A percentile compares a stretch with the other conserved stretches of the same genome.
phyloP scores from a whole-genome alignment of 2,888 invertebrate species.

The Tridacna crocea region DNA sequence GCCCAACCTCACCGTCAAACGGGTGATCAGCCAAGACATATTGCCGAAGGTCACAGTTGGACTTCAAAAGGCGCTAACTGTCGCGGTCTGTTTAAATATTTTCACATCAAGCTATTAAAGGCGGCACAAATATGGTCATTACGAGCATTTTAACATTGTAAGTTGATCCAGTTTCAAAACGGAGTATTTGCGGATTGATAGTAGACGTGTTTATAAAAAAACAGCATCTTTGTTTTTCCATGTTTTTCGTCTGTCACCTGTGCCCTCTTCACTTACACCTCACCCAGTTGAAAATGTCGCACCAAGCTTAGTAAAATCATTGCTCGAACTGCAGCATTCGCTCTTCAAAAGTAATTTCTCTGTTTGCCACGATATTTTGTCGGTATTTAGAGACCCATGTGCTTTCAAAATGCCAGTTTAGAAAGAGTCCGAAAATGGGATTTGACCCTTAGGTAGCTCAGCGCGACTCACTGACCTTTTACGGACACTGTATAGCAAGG shows the following conservation, averaged over 20 bases:
- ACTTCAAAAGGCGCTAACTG: too few species aligned
- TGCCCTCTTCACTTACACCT: too few species aligned
- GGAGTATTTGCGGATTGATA: background rate
- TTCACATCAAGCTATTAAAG: slow-evolving; percentile 18
- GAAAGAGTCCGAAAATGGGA: too few species aligned
- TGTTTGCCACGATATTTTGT: background rate
- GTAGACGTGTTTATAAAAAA: background rate
- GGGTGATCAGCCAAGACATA: too few species aligned
- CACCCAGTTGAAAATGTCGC: background rate
- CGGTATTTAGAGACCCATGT: too few species aligned
- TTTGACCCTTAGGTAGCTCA: too few species aligned
- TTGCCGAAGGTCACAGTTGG: too few species aligned
- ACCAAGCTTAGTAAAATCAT: background rate
- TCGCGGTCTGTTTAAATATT: slow-evolving; percentile 1
- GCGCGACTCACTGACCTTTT: too few species aligned
- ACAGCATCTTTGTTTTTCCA: background rate
- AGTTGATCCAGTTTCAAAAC: slow-evolving; percentile 1
- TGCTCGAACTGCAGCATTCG: background rate
- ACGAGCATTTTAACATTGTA: slow-evolving; percentile 6
- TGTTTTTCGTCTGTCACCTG: background rate
- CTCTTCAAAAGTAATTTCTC: background rate
- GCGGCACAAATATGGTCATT: slow-evolving; percentile 18
- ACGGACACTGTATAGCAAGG: too few species aligned
- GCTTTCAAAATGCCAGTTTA: too few species aligned
- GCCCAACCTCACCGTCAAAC: too few species aligned